phyloP scores from a whole-genome alignment of 2,113 vertebrate genomes.

The Scytalopus superciliaris region DNA sequence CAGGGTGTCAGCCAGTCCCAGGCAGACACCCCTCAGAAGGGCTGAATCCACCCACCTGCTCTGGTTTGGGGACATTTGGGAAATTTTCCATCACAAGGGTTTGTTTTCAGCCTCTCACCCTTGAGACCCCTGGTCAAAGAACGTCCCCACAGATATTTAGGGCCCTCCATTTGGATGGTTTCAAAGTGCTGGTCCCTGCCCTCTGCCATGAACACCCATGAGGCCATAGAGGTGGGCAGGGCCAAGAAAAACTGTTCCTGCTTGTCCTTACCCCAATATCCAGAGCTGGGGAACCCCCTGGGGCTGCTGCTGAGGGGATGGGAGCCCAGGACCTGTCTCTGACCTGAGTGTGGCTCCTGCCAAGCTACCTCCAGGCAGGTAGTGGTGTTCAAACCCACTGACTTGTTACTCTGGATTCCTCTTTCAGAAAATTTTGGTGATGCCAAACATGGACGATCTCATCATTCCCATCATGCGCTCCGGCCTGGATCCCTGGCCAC shows the following conservation, averaged over 20 bases:
- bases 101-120: background rate
- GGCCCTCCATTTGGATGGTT: background rate
- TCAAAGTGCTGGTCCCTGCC: background rate
- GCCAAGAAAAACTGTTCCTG: background rate
- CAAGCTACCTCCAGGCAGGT: background rate
- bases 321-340: background rate
- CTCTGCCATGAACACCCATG: background rate
- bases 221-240: background rate
- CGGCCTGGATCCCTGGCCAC: slow-evolving; percentile 58
- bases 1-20: background rate
- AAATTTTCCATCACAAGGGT: background rate
- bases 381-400: background rate
- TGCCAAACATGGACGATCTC: slow-evolving; percentile 92
- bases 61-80: background rate
- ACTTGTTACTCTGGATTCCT: background rate
- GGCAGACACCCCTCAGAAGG: background rate
- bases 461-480: slow-evolving; percentile 85
- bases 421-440: slow-evolving; percentile 86
- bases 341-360: background rate
- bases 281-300: background rate
- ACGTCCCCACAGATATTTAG: background rate
- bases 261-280: background rate
- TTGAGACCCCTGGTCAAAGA: background rate
- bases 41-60: background rate
- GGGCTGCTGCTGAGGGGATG: background rate